Evolutionary conservation across 1,140 invertebrate genomes (phyloP), one percentile per base, ranked within the genome.

Genomic region (Chironomus striatipennis): DNA sequence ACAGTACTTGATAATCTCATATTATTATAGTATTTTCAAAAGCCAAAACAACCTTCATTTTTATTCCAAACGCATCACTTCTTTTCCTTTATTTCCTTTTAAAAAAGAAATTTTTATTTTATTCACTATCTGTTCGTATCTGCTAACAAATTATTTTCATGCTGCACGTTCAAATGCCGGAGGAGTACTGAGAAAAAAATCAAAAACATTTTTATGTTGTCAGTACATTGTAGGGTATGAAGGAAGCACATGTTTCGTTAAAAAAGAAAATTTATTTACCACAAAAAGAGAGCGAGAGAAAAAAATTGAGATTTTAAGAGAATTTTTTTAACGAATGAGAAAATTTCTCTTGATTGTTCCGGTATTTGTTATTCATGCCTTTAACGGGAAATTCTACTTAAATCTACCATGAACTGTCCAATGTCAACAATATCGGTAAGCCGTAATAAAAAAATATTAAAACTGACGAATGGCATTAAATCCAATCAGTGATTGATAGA

Each of bases 151-250:
- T 57, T n/a, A 57, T 57, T 57, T 57, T 57, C 47, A 57, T 57
- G 47, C n/a, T 57, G n/a, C 47, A n/a, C n/a, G 47, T 57, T 70
- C 18, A 21, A 70, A 70, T 70, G 65, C 17, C 65, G 65, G 65
- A 70, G 65, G 18, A 20, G 18, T 9, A 70, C 65, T 70, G 65
- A 70, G 47, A 70, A 70, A 21, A 18, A 70, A 70, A 18, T 18
- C 65, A 21, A 70, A 70, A 70, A 70, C 20, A 70, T 70, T 70
- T 70, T 20, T 67, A 8, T 67, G 12, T 7, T 10, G 17, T 18
- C 18, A 20, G n/a, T 70, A 10, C 65, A 10, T 9, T 18, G 7
- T 3, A 67, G 7, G 18, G 18, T 70, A 15, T 17, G 20, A 18
- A 15, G n/a, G 15, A 47, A 10, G 43, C 47, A 57, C 47, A 57